Percentiles rank a stretch among this genome's conserved stretches.
Conservation (phyloP, 2,888 invertebrate genomes). For the Shargacucullia verbasci region DNA sequence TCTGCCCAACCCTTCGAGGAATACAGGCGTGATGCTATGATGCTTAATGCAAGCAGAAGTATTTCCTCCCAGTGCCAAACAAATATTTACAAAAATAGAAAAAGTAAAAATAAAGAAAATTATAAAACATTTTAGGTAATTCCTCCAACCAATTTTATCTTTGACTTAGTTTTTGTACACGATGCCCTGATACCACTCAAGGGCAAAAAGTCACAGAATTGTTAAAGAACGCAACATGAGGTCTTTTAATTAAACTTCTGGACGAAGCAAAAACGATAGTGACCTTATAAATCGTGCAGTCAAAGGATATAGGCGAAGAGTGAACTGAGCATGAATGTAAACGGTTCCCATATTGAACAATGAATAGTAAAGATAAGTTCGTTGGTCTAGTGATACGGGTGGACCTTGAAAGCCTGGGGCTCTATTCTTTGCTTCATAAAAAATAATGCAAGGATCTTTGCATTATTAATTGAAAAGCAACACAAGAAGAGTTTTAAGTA, state of each 20-base stretch:
- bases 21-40: no score
- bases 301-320: conserved; percentile 36
- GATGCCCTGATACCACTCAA: conserved; percentile 25
- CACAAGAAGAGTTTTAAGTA: no score
- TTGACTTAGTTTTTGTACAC: conserved; percentile 30
- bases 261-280: conserved; percentile 39
- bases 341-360: conserved; percentile 32
- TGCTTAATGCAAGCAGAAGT: no score
- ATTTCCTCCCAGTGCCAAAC: no score
- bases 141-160: conserved; percentile 11
- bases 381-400: no score
- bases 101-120: neutral
- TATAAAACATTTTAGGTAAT: conserved; percentile 20
- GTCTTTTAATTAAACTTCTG: conserved; percentile 51
- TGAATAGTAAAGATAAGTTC: conserved; percentile 3
- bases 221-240: conserved; percentile 49
- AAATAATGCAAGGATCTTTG: no score
- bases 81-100: no score
- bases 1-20: no score
- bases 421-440: no score
- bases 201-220: conserved; percentile 43
- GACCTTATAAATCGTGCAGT: conserved; percentile 52
- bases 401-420: no score
- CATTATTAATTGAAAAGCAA: no score
- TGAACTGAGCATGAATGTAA: conserved; percentile 6